phyloP scores from a whole-genome alignment of 2,113 vertebrate genomes.

The Tachysurus vachellii region DNA sequence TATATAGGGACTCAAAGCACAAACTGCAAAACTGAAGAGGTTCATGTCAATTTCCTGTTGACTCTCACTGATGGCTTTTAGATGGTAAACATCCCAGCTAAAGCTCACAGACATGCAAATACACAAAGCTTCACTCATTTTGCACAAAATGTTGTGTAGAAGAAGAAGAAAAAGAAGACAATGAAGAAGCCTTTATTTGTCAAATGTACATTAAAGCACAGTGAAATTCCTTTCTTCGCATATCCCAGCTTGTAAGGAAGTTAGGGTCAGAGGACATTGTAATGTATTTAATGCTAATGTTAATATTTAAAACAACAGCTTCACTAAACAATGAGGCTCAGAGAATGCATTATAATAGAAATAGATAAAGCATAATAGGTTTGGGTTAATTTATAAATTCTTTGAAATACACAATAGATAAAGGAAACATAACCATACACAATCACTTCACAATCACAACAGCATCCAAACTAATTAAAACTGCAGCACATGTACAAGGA shows the following conservation, averaged over 20 bases:
- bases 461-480: neutral
- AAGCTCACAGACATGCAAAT: neutral
- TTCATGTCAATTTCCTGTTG: neutral
- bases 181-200: neutral
- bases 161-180: neutral
- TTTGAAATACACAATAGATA: neutral
- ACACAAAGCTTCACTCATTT: neutral
- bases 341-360: neutral
- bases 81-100: slow-evolving; percentile 21
- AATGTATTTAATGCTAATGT: neutral
- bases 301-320: neutral
- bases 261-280: neutral
- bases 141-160: neutral
- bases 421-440: neutral
- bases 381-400: neutral
- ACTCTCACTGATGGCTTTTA: slow-evolving; percentile 9
- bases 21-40: slow-evolving; percentile 17
- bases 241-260: neutral
- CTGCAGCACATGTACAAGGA: neutral
- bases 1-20: slow-evolving; percentile 34
- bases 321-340: neutral
- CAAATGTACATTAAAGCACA: neutral
- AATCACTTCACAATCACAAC: neutral
- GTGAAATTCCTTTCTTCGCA: neutral
- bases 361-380: neutral